phyloP scores from a whole-genome alignment of 2,797 vertebrate genomes.

The Chloroceryle inda region DNA sequence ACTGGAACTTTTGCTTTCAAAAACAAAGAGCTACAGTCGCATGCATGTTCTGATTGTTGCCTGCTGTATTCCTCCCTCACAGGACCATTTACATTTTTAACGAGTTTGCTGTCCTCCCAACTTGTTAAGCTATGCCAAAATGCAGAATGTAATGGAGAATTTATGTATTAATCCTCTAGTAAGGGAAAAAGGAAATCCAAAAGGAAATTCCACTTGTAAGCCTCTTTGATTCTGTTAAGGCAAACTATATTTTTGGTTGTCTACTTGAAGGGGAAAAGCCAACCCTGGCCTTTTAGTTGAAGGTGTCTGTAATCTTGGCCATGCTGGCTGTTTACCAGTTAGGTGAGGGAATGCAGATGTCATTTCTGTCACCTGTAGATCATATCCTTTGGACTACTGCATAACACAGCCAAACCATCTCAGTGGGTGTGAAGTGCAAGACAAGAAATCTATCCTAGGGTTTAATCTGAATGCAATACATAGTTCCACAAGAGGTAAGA shows the following conservation, averaged over 20 bases:
- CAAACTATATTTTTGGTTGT: background rate
- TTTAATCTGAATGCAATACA: background rate
- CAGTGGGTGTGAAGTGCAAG: background rate
- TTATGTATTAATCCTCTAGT: background rate
- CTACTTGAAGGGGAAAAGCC: background rate
- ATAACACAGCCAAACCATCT: background rate
- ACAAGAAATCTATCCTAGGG: background rate
- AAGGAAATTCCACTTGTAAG: slow-evolving; percentile 25
- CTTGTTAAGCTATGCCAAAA: background rate
- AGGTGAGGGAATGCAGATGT: background rate
- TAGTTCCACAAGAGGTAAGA: background rate
- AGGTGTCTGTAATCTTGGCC: background rate
- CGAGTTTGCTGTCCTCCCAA: background rate
- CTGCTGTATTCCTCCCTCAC: background rate
- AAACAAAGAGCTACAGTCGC: background rate
- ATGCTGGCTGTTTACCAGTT: background rate
- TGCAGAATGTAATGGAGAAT: background rate
- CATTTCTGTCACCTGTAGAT: background rate
- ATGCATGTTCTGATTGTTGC: background rate
- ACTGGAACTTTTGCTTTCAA: background rate
- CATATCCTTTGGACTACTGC: background rate
- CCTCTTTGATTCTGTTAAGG: background rate
- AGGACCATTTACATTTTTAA: background rate
- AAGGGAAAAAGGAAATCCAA: slow-evolving; percentile 14
- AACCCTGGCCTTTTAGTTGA: background rate